Percentiles rank a stretch among this genome's conserved stretches.
Conservation (phyloP, 2,113 vertebrate species). For the Callipepla californica region DNA sequence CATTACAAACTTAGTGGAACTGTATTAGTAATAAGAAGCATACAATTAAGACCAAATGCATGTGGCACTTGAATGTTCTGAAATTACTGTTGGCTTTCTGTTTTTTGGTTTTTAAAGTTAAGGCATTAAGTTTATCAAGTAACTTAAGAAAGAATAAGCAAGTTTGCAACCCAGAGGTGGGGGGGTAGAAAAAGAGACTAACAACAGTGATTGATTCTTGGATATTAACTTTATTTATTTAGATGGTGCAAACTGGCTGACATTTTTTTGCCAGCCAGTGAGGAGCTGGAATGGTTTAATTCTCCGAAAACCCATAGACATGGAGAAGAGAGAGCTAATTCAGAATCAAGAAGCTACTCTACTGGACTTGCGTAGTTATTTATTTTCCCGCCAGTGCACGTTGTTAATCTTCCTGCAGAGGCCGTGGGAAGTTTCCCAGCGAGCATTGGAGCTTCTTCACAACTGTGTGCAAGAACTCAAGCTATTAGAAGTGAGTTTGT, state of each 20-base stretch:
- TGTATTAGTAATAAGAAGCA: neutral
- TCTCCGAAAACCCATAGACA: conserved; percentile 95
- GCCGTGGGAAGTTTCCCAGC: conserved; percentile 95
- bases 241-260: conserved; percentile 98
- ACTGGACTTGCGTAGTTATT: conserved; percentile 94
- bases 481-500: conserved; percentile 88
- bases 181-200: neutral
- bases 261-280: conserved; percentile 95
- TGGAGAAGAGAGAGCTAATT: conserved; percentile 95
- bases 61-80: neutral
- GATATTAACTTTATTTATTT: conserved; percentile 59
- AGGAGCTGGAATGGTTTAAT: conserved; percentile 93
- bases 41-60: neutral
- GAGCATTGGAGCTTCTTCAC: conserved; percentile 94
- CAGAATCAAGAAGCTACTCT: conserved; percentile 91
- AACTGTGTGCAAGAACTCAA: conserved; percentile 96
- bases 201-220: conserved; percentile 17
- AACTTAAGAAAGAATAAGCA: neutral
- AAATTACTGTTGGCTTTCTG: neutral
- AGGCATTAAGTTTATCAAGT: neutral
- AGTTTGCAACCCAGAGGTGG: neutral
- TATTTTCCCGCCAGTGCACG: conserved; percentile 98
- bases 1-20: neutral
- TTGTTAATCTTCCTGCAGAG: conserved; percentile 95
- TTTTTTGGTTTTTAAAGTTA: neutral